Evolutionary conservation across 2,797 vertebrate genomes (phyloP), one percentile per base, ranked within the genome.

Genomic region (Bovichtus variegatus): DNA sequence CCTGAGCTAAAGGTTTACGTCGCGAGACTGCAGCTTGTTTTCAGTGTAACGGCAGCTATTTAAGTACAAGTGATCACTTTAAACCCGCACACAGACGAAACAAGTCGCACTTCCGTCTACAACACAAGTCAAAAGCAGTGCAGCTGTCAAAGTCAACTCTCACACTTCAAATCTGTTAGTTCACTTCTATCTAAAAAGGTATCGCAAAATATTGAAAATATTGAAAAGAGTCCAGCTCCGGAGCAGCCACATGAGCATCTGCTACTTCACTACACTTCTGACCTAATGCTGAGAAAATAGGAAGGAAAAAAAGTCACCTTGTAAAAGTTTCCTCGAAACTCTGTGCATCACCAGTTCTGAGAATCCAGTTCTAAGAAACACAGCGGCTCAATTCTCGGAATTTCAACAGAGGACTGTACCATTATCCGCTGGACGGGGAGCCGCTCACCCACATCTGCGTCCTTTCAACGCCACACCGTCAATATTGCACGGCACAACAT

Each of bases 331-430:
- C 97, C 97, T 97, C 97, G 97, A 99, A 99, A 97, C 95, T 96
- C 96, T 94, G 96, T 92, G 94, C 96, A 97, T 96, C 96, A 95
- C 96, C 96, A 95, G 94, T 98, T 99, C 97, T 97, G 96, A 97
- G 97, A 98, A 99, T 96, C 96, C 96, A 96, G 96, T 98, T 99
- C 97, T 98, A 96, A 97, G 97, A 98, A 99, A 96, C 96, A 90
- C 93, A 93, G 93, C 91, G 80, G 96, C 96, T 94, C 94, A 97
- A 97, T 99, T 99, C 97, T 98, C 97, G 96, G 97, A 99, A 99
- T 97, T 98, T 97, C 96, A 97, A 96, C 96, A 94, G 80, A 72
- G 86, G 97, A 82, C 92, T 44, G 82, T 92, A 96, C 97, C 97
- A 99, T 80, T 77, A 68, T 40, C 0, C 1, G 5, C 0, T 1